Evolutionary conservation across 2,113 vertebrate genomes (phyloP).

Genomic region (Campylomormyrus tamandua): DNA sequence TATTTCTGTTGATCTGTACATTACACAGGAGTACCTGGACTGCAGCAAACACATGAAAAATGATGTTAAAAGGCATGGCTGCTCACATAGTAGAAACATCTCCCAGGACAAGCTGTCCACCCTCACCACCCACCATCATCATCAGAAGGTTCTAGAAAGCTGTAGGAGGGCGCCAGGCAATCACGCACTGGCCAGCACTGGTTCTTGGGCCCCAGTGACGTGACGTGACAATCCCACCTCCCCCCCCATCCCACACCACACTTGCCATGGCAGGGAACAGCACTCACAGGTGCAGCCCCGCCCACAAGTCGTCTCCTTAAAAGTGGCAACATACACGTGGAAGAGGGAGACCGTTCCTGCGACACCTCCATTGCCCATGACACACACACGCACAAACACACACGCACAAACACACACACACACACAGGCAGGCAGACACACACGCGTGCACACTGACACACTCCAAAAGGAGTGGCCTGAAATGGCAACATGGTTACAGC

Average conservation of each 20-base stretch:
- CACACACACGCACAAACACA: not conserved
- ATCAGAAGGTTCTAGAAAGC: conserved; percentile 14
- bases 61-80: conserved; percentile 59
- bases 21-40: conserved; percentile 68
- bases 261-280: not conserved
- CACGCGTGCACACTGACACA: not conserved
- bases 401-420: not conserved
- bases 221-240: too few relatives aligned
- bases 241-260: not conserved
- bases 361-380: not conserved
- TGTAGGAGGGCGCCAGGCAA: not conserved
- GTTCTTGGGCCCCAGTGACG: not conserved
- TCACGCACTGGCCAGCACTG: not conserved
- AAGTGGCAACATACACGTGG: not conserved
- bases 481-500: conserved; percentile 46
- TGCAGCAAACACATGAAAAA: conserved; percentile 59
- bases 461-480: conserved; percentile 23
- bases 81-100: conserved; percentile 60
- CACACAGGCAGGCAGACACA: not conserved
- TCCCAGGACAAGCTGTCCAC: conserved; percentile 48
- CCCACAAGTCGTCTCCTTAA: not conserved
- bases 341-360: not conserved
- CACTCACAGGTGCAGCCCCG: not conserved
- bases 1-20: conserved; percentile 70
- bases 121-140: not conserved